Evolutionary conservation across 2,797 vertebrate genomes (phyloP).

Genomic region (Cryptoblepharus egeriae): DNA sequence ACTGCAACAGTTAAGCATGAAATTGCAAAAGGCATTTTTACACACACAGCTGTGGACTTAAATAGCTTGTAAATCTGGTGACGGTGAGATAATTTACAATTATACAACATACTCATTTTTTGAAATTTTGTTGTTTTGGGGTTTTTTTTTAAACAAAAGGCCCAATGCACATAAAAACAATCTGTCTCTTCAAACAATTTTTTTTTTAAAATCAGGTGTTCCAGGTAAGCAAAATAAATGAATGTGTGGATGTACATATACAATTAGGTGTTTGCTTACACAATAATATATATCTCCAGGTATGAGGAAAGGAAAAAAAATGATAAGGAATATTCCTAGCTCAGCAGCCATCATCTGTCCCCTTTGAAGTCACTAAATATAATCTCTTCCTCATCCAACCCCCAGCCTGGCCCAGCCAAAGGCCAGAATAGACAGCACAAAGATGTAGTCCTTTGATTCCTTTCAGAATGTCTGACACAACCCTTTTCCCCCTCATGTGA

Average conservation of each 20-base stretch:
- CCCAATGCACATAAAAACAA: constrained; percentile 17
- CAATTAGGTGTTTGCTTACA: constrained; percentile 50
- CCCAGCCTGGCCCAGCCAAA: rapidly evolving
- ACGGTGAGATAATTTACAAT: neutral
- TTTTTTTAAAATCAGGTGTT: constrained; percentile 39
- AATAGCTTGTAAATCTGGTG: constrained; percentile 24
- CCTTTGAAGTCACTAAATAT: constrained; percentile 32
- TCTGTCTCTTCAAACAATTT: constrained; percentile 33
- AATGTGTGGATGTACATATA: constrained; percentile 3
- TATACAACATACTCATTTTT: neutral
- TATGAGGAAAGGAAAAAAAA: constrained; percentile 30
- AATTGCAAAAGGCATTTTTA: neutral
- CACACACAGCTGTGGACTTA: constrained; percentile 4
- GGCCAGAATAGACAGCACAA: constrained; percentile 1
- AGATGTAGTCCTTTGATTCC: neutral
- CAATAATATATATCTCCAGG: constrained; percentile 23
- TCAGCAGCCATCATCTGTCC: constrained; percentile 29
- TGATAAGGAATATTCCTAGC: neutral
- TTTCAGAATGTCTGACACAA: constrained; percentile 37
- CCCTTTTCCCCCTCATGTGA: rapidly evolving
- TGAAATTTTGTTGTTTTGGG: neutral
- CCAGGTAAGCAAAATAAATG: constrained; percentile 22
- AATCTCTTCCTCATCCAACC: neutral
- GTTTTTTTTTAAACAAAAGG: neutral
- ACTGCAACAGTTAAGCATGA: constrained; percentile 5